Percentiles rank a stretch among this genome's conserved stretches.
These are phyloP conservation scores for Drosophila macrospina DNA, from an alignment of 2,888 invertebrate species.

Conservation along the genomic window DNA sequence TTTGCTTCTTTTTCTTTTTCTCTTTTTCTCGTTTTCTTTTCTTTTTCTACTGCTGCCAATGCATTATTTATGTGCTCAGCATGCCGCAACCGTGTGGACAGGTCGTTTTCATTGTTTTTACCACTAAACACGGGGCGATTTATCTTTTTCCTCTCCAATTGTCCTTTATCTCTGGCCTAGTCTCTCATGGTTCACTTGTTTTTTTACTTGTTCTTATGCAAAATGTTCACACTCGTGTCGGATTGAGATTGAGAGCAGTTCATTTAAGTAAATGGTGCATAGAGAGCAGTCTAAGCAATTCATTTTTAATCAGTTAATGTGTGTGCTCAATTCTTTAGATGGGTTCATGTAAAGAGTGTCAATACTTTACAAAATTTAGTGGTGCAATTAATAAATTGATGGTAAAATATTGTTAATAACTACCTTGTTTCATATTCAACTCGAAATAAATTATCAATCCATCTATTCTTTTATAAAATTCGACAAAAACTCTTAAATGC, in stretches of 20 bases:
- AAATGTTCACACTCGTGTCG: constrained; percentile 50
- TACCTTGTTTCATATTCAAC: too few species aligned
- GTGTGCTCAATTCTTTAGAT: too few species aligned
- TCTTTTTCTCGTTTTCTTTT: constrained; percentile 21
- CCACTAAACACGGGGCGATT: constrained; percentile 63
- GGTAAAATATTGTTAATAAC: too few species aligned
- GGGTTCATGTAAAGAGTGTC: too few species aligned
- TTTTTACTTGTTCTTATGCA: constrained; percentile 48
- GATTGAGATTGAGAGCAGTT: constrained; percentile 46
- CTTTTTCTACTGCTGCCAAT: constrained; percentile 52
- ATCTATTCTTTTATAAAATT: too few species aligned
- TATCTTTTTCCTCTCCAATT: constrained; percentile 57
- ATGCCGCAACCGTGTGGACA: constrained; percentile 49
- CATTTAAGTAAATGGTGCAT: constrained; percentile 29
- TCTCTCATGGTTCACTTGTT: not conserved
- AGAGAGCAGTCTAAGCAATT: constrained; percentile 18
- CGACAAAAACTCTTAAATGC: too few species aligned
- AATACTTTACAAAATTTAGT: too few species aligned
- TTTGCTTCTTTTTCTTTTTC: constrained; percentile 12
- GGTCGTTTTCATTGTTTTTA: constrained; percentile 65
- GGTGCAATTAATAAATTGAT: too few species aligned
- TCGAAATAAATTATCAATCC: too few species aligned
- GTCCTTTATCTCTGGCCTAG: constrained; percentile 32
- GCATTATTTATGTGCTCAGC: constrained; percentile 77
- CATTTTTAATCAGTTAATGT: constrained; percentile 42